phyloP scores from a whole-genome alignment of 2,113 vertebrate genomes.

The Pandion haliaetus region DNA sequence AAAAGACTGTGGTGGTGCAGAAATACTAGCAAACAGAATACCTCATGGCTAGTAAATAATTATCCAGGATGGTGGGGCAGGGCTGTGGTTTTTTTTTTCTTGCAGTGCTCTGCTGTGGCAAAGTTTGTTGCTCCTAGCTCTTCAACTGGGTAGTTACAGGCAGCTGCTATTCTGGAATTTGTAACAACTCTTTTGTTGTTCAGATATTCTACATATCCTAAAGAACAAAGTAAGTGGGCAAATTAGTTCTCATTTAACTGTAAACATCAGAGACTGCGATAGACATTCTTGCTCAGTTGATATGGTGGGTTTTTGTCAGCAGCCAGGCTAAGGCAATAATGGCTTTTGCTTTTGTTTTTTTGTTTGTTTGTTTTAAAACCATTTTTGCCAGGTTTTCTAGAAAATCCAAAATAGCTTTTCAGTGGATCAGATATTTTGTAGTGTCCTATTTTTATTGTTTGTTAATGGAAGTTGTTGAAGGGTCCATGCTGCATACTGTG shows the following conservation, averaged over 20 bases:
- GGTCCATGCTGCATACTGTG: neutral
- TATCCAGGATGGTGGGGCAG: neutral
- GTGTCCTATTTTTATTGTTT: neutral
- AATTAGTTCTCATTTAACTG: neutral
- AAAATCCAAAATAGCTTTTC: neutral
- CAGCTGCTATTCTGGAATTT: neutral
- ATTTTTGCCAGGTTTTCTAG: neutral
- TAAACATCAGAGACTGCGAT: neutral
- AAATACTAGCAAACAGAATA: neutral
- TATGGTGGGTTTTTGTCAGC: neutral
- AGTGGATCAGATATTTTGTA: neutral
- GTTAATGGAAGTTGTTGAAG: neutral
- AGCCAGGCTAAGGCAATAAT: neutral
- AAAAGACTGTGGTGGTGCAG: neutral
- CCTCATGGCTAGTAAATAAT: slow-evolving; percentile 33
- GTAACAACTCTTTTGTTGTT: neutral
- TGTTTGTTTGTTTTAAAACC: neutral
- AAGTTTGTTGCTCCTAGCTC: neutral
- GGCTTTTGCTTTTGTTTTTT: neutral
- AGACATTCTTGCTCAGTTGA: neutral
- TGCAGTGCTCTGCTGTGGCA: neutral
- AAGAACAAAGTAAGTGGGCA: neutral
- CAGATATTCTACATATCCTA: neutral
- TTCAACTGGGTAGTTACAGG: neutral
- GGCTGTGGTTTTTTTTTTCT: neutral